Conservation (phyloP, 2,888 invertebrate genomes). For the Conistra vaccinii region DNA sequence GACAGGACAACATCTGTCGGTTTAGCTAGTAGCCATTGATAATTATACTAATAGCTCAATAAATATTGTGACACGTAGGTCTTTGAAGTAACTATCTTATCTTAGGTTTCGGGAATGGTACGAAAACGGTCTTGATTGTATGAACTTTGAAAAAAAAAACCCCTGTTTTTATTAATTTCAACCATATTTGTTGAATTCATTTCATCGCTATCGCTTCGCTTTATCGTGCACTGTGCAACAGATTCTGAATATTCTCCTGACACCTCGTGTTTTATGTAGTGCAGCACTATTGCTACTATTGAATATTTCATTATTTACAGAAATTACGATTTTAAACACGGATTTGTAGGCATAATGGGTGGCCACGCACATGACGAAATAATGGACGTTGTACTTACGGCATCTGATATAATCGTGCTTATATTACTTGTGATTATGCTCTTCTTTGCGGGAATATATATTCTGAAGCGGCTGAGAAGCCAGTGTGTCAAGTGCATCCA, state of each 20-base stretch:
- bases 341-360: slow-evolving; percentile 55
- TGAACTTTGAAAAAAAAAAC: background rate
- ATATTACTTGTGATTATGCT: slow-evolving; percentile 69
- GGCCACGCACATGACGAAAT: slow-evolving; percentile 78
- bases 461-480: slow-evolving; percentile 69
- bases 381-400: slow-evolving; percentile 69
- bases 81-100: background rate
- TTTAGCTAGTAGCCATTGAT: background rate
- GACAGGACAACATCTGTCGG: background rate
- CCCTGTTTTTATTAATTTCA: background rate
- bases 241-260: slow-evolving; percentile 32
- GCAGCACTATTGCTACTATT: slow-evolving; percentile 37
- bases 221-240: slow-evolving; percentile 11
- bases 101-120: background rate
- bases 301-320: slow-evolving; percentile 57
- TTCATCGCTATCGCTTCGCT: slow-evolving; percentile 38
- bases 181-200: background rate
- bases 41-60: too few species aligned
- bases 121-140: background rate
- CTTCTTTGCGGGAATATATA: slow-evolving; percentile 65
- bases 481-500: slow-evolving; percentile 69
- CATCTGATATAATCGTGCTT: slow-evolving; percentile 72
- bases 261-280: slow-evolving; percentile 45
- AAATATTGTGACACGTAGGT: background rate
- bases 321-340: slow-evolving; percentile 49